Evolutionary conservation across 1,140 invertebrate genomes (phyloP), one percentile per base, ranked within the genome.

Genomic region (Apis laboriosa): DNA sequence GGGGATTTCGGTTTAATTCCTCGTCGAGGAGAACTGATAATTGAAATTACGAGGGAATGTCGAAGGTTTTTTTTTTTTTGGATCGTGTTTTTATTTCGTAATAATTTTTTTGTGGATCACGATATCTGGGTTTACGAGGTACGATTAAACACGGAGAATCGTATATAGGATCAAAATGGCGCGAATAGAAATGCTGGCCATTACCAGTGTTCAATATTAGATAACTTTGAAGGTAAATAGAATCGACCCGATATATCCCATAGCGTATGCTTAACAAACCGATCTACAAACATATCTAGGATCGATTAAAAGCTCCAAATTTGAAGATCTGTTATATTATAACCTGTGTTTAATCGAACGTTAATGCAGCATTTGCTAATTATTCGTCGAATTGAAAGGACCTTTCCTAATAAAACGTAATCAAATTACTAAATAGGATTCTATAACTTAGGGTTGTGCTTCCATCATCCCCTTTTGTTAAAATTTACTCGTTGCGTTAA

Each of bases 281-380:
- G 43, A 12, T 43, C 34, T 43, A 34, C 75, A 81, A 81, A 81
- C 79, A 60, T 81, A 81, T 51, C 79, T 67, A 2, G 73, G 0
- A 67, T 66, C 63, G 49, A 75, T 81, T 81, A 67, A 67, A 56
- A n/a, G n/a, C 51, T 34, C 13, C 0, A 15, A 5, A 61, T 55
- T 53, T 2, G 9, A 55, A 77, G 13, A 43, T 21, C 9, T 19
- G 63, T 9, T 19, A 34, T 13, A 63, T 63, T n/a, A 1, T 24
- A 63, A 28, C 1, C n/a, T 28, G n/a, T 24, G 13, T 24, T n/a
- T 4, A 13, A 28, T 15, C 24, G n/a, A 4, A 21, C 12, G 5
- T 21, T n/a, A 2, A 11, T 19, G 9, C 28, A 63, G 24, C 13
- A 56, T 56, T 7, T 24, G 9, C 34, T 43, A 43, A 43, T 43